A percentile compares a stretch with the other conserved stretches of the same genome.
Evolutionary conservation across 2,113 vertebrate genomes (phyloP).

Genomic region (Rallus limicola): DNA sequence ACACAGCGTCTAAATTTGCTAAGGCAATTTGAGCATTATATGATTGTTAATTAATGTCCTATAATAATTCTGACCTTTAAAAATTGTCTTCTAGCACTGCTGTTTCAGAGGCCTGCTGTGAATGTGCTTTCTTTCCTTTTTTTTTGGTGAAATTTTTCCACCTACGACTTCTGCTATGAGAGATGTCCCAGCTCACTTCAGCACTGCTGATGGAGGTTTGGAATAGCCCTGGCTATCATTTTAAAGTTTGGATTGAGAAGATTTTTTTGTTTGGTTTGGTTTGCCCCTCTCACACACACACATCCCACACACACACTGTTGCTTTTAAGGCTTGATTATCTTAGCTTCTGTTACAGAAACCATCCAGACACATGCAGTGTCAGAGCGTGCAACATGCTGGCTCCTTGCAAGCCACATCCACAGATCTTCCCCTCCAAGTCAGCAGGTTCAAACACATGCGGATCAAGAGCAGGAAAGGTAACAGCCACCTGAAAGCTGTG

Average conservation of each 20-base stretch:
- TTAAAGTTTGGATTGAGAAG: background rate
- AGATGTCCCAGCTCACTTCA: background rate
- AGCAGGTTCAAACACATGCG: fast-evolving
- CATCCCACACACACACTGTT: background rate
- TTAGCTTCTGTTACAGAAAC: background rate
- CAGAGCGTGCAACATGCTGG: fast-evolving
- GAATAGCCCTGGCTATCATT: background rate
- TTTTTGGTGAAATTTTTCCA: background rate
- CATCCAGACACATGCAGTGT: background rate
- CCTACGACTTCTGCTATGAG: background rate
- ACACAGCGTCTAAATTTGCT: background rate
- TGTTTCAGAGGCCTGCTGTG: constrained; percentile 10
- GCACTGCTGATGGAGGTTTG: background rate
- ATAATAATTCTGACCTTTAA: constrained; percentile 63
- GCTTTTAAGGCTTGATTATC: background rate
- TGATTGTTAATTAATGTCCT: constrained; percentile 50
- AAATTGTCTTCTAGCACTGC: constrained; percentile 5
- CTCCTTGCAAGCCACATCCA: background rate
- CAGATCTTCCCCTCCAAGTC: background rate
- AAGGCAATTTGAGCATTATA: constrained; percentile 7
- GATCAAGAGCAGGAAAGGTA: background rate
- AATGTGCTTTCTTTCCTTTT: background rate
- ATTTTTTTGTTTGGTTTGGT: too few relatives aligned
- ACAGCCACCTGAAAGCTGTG: background rate
- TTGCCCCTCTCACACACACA: too few relatives aligned